These are phyloP conservation scores for Lota lota DNA, from an alignment of 2,113 vertebrate species.

Conservation along the genomic window DNA sequence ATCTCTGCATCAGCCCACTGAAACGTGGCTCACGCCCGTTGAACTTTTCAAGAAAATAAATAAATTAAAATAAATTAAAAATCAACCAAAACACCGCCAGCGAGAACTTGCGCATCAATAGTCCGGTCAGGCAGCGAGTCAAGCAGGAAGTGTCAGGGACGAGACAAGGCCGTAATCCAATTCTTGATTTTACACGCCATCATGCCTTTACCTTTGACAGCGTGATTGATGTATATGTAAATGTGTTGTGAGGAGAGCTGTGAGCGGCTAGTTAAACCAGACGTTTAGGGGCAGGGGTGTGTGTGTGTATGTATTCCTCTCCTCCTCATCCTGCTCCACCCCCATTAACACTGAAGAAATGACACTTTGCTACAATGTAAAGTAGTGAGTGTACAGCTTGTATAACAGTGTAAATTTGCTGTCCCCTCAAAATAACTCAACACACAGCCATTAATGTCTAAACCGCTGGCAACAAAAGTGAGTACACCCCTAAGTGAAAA, in stretches of 20 bases:
- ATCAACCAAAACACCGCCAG: constrained; percentile 45
- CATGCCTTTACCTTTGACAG: constrained; percentile 71
- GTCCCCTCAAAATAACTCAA: too few relatives aligned
- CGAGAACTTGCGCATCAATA: constrained; percentile 62
- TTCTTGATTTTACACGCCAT: constrained; percentile 69
- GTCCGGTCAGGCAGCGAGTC: constrained; percentile 58
- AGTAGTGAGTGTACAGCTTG: too few relatives aligned
- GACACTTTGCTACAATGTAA: too few relatives aligned
- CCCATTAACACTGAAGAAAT: too few relatives aligned
- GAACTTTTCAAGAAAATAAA: constrained; percentile 8
- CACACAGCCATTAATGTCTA: too few relatives aligned
- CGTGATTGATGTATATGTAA: constrained; percentile 74
- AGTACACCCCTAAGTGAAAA: too few relatives aligned
- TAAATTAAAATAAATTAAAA: background rate
- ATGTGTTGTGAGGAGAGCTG: constrained; percentile 70
- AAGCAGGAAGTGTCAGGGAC: constrained; percentile 64
- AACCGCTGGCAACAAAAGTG: too few relatives aligned
- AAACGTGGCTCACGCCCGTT: too few relatives aligned
- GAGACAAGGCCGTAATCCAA: constrained; percentile 71
- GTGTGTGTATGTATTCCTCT: too few relatives aligned
- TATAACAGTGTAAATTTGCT: too few relatives aligned
- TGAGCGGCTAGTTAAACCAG: constrained; percentile 71
- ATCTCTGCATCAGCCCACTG: too few relatives aligned
- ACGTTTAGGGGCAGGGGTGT: constrained; percentile 52
- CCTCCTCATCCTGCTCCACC: too few relatives aligned